These are phyloP conservation scores for Lepidocyrtinus sp. DNA, from an alignment of 2,888 invertebrate species.

Conservation along the genomic window DNA sequence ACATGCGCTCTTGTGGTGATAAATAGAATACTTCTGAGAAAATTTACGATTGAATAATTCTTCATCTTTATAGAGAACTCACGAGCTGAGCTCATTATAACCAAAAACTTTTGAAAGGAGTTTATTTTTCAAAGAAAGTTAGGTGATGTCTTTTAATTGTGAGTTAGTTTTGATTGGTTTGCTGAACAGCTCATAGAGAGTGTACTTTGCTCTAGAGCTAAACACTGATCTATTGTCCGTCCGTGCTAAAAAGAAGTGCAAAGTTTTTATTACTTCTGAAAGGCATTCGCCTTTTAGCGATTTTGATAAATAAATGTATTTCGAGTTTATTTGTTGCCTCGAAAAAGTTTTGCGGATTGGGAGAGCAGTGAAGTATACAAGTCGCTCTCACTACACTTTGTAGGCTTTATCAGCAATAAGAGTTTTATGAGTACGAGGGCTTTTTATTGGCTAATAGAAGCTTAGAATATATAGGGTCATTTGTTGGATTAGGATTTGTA, in stretches of 20 bases:
- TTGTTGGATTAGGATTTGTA: conserved; percentile 11
- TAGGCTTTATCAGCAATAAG: neutral
- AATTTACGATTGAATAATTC: neutral
- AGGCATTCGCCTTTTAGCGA: neutral
- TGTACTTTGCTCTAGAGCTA: neutral
- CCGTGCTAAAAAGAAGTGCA: neutral
- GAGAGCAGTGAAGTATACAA: neutral
- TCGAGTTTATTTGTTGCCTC: neutral
- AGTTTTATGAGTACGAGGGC: neutral
- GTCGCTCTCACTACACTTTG: conserved; percentile 9
- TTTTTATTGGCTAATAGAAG: conserved; percentile 5
- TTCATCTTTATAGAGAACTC: too few species aligned
- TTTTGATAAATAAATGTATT: neutral
- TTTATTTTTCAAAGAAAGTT: conserved; percentile 10
- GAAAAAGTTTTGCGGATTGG: conserved; percentile 8
- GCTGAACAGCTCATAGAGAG: neutral
- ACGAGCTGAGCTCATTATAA: too few species aligned
- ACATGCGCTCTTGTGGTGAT: conserved; percentile 11
- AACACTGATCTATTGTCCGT: neutral
- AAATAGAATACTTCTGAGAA: neutral
- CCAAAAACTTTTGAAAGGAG: neutral
- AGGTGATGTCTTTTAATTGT: neutral
- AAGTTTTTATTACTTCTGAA: neutral
- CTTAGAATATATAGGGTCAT: conserved; percentile 6
- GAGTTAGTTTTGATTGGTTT: conserved; percentile 11